These are phyloP conservation scores for Porites cylindrica DNA, from an alignment of 92 coral and sea anemone genomes.

Conservation along the genomic window DNA sequence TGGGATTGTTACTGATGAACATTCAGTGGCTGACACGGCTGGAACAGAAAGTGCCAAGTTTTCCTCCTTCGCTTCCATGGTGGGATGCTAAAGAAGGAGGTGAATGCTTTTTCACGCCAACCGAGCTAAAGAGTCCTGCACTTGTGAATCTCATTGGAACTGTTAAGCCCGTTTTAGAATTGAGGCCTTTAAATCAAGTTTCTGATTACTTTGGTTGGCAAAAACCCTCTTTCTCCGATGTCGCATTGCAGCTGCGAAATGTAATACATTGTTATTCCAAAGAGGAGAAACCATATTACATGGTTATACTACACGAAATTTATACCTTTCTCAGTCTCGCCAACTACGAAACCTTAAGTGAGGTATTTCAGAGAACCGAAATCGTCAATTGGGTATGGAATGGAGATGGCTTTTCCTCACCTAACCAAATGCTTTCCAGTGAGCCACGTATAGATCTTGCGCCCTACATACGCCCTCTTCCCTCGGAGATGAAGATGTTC, in stretches of 20 bases:
- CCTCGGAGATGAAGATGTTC: constrained; percentile 41
- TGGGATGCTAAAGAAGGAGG: neutral
- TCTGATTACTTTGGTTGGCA: constrained; percentile 61
- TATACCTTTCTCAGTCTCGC: constrained; percentile 46
- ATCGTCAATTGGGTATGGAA: constrained; percentile 69
- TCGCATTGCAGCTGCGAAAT: constrained; percentile 45
- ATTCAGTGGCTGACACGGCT: constrained; percentile 57
- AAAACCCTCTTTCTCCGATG: constrained; percentile 44
- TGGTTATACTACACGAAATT: constrained; percentile 41
- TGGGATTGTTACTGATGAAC: neutral
- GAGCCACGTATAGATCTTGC: constrained; percentile 45
- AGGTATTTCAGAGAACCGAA: neutral
- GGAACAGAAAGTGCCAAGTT: constrained; percentile 10
- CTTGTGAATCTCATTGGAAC: constrained; percentile 54
- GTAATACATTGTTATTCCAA: constrained; percentile 29
- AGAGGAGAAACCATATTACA: constrained; percentile 50
- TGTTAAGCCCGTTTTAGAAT: constrained; percentile 34
- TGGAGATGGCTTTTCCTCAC: constrained; percentile 78
- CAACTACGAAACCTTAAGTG: neutral
- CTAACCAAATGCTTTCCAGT: constrained; percentile 30
- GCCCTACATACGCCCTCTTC: constrained; percentile 63
- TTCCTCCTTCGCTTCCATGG: constrained; percentile 50
- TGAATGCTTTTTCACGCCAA: constrained; percentile 53
- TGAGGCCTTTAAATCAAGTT: neutral
- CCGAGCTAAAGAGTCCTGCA: constrained; percentile 35